Conservation (phyloP, 2,888 invertebrate species). For the Drosophila meridiana region DNA sequence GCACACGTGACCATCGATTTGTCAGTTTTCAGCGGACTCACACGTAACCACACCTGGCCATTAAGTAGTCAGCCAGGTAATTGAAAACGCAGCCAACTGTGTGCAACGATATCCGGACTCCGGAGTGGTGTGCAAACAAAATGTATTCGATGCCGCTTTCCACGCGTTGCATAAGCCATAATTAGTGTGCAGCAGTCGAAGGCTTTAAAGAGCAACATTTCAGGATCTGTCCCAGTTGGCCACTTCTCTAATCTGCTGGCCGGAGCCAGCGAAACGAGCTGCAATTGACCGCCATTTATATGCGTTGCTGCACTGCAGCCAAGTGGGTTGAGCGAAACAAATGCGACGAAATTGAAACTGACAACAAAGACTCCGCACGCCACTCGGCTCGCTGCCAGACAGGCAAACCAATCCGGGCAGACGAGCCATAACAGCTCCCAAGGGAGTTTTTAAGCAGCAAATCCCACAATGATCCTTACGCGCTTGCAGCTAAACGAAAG, state of each 20-base stretch:
- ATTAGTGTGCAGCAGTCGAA: slow-evolving; percentile 31
- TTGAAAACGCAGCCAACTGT: slow-evolving; percentile 53
- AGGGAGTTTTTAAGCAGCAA: slow-evolving; percentile 55
- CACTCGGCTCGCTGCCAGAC: slow-evolving; percentile 7
- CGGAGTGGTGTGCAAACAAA: slow-evolving; percentile 17
- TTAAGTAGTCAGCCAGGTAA: slow-evolving; percentile 49
- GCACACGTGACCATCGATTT: not conserved
- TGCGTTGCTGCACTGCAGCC: slow-evolving; percentile 60
- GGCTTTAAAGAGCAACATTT: slow-evolving; percentile 18
- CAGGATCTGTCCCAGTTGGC: slow-evolving; percentile 17
- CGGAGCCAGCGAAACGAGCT: slow-evolving; percentile 45
- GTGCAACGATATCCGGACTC: slow-evolving; percentile 24
- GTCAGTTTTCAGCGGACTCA: not conserved
- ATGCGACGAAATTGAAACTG: slow-evolving; percentile 70
- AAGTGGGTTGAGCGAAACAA: slow-evolving; percentile 40
- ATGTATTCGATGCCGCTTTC: slow-evolving; percentile 11
- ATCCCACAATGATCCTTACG: slow-evolving; percentile 36
- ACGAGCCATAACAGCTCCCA: slow-evolving; percentile 59
- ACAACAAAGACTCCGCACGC: slow-evolving; percentile 35
- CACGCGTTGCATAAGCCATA: slow-evolving; percentile 13
- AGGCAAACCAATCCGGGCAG: slow-evolving; percentile 27
- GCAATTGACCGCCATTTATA: slow-evolving; percentile 67
- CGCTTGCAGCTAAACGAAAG: slow-evolving; percentile 5
- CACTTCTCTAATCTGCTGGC: slow-evolving; percentile 50
- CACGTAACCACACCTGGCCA: not conserved